A percentile compares a stretch with the other conserved stretches of the same genome.
These are phyloP conservation scores for Rhea americana DNA, from an alignment of 2,113 vertebrate species.

Conservation along the genomic window DNA sequence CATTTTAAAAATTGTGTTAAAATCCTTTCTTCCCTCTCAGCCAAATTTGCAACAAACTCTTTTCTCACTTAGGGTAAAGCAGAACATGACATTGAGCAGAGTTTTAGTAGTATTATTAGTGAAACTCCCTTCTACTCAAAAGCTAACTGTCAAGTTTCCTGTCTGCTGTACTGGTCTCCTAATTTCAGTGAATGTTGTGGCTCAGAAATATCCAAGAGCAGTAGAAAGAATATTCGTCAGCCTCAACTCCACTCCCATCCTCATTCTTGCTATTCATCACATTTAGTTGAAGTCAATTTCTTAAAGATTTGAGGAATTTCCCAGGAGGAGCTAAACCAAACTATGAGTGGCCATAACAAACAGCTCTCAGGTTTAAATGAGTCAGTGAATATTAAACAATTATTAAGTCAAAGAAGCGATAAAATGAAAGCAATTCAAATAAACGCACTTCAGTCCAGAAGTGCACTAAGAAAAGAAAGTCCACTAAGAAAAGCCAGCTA, in stretches of 20 bases:
- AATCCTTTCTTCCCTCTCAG: neutral
- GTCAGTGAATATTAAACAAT: neutral
- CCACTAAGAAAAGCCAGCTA: neutral
- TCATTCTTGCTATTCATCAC: neutral
- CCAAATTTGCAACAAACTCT: neutral
- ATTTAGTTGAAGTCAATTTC: neutral
- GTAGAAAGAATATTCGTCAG: accelerated
- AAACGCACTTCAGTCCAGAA: neutral
- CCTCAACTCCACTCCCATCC: neutral
- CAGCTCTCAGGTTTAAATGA: neutral
- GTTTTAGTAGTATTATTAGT: too few species aligned
- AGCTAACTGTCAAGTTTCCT: neutral
- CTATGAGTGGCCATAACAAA: slow-evolving; percentile 1
- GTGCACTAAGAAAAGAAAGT: neutral
- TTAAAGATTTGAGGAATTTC: neutral
- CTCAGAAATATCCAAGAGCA: neutral
- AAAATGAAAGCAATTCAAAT: neutral
- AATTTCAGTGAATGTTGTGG: neutral
- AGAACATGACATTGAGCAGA: neutral
- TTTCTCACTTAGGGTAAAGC: neutral
- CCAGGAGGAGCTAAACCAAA: neutral
- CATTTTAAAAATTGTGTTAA: neutral
- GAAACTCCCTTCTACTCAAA: neutral
- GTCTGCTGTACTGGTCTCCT: neutral
- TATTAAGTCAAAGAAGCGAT: slow-evolving; percentile 16